A percentile compares a stretch with the other conserved stretches of the same genome.
Conservation (phyloP, 1,140 invertebrate species). For the Protaetia brevitarsis region DNA sequence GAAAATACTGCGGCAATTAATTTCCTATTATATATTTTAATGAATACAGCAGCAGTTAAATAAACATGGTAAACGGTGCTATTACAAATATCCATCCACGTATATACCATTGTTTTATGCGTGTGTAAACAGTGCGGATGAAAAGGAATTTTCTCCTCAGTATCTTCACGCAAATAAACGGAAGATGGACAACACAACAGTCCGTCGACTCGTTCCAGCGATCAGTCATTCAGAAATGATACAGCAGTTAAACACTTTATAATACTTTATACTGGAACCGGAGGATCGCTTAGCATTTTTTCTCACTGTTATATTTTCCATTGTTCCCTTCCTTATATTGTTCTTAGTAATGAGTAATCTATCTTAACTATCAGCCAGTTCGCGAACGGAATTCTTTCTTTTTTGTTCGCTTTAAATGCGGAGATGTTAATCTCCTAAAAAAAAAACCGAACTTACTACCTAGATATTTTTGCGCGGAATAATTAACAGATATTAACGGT, state of each 20-base stretch:
- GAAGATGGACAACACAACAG: neutral
- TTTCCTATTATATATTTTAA: neutral
- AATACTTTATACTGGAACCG: no score
- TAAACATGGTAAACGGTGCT: neutral
- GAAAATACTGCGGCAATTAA: neutral
- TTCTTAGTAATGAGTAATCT: conserved; percentile 14
- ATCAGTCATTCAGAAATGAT: conserved; percentile 7
- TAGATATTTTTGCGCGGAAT: conserved; percentile 8
- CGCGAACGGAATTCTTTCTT: neutral
- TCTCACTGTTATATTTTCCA: neutral
- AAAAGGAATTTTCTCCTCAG: no score
- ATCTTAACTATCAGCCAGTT: neutral
- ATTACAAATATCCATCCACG: no score
- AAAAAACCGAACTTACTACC: neutral
- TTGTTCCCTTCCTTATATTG: conserved; percentile 10
- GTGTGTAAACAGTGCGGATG: no score
- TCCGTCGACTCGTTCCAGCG: neutral
- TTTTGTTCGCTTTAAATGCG: neutral
- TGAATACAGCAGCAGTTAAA: neutral
- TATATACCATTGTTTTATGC: no score
- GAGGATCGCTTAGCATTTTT: conserved; percentile 1
- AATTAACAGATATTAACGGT: conserved; percentile 6
- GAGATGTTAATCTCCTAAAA: neutral
- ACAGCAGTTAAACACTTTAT: conserved; percentile 13
- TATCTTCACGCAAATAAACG: no score